These are phyloP conservation scores for Zaprionus vittiger DNA, from an alignment of 1,140 invertebrate genomes.

Conservation along the genomic window DNA sequence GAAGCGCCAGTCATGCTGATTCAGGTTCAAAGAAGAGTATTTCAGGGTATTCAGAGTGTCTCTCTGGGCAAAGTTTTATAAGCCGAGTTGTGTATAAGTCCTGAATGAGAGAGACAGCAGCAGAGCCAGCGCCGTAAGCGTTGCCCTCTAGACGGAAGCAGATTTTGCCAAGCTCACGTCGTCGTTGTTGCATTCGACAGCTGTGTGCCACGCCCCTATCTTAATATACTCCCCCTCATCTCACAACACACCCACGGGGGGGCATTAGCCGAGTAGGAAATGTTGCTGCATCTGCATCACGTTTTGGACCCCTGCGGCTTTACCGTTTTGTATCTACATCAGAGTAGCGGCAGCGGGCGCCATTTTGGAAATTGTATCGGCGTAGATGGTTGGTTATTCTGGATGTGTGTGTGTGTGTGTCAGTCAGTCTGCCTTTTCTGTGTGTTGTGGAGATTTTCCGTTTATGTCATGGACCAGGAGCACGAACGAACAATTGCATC, in stretches of 20 bases:
- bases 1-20: conserved; percentile 33
- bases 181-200: conserved; percentile 49
- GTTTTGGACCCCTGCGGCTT: conserved; percentile 61
- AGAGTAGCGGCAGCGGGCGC: conserved; percentile 34
- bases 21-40: conserved; percentile 16
- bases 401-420: neutral
- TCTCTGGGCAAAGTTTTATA: conserved; percentile 52
- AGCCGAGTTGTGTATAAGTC: conserved; percentile 54
- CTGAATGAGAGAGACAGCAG: conserved; percentile 43
- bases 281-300: conserved; percentile 55
- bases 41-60: conserved; percentile 7
- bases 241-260: neutral
- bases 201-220: conserved; percentile 41
- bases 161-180: conserved; percentile 32
- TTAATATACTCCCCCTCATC: conserved; percentile 28
- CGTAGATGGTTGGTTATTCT: conserved; percentile 3
- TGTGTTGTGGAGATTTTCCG: conserved; percentile 43
- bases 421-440: neutral
- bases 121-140: conserved; percentile 1
- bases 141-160: conserved; percentile 29
- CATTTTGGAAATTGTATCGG: conserved; percentile 72
- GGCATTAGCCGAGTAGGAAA: conserved; percentile 33
- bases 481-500: conserved; percentile 75
- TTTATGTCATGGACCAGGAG: conserved; percentile 63
- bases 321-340: conserved; percentile 70